Evolutionary conservation across 2,797 vertebrate species (phyloP).

Genomic region (Alosa sapidissima): DNA sequence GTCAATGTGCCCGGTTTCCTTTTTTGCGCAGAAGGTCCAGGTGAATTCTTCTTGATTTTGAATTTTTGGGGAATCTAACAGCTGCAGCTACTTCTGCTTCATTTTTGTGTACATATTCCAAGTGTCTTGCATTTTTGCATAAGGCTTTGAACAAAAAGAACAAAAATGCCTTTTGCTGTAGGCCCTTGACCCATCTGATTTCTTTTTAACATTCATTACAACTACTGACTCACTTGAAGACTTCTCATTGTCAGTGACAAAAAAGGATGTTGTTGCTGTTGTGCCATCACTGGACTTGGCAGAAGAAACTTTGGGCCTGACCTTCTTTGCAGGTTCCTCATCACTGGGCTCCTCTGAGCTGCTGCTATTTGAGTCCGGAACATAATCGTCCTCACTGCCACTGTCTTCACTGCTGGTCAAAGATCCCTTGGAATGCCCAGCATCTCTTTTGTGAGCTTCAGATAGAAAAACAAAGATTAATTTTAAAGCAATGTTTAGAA

Average conservation of each 20-base stretch:
- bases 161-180: not conserved
- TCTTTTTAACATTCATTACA: not conserved
- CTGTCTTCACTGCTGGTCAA: too few relatives aligned
- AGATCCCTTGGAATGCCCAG: too few relatives aligned
- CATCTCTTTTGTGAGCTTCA: too few relatives aligned
- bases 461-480: too few relatives aligned
- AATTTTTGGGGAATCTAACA: not conserved
- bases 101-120: not conserved
- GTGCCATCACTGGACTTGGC: not conserved
- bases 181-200: not conserved
- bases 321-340: too few relatives aligned
- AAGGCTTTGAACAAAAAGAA: not conserved
- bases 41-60: not conserved
- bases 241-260: not conserved
- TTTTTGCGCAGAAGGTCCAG: not conserved
- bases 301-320: not conserved
- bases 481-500: too few relatives aligned
- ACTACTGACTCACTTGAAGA: not conserved
- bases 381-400: too few relatives aligned
- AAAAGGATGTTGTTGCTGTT: not conserved
- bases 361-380: too few relatives aligned
- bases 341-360: too few relatives aligned
- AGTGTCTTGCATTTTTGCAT: not conserved
- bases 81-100: not conserved
- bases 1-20: not conserved